phyloP scores from a whole-genome alignment of 2,113 vertebrate genomes.

The Pygoscelis antarcticus region DNA sequence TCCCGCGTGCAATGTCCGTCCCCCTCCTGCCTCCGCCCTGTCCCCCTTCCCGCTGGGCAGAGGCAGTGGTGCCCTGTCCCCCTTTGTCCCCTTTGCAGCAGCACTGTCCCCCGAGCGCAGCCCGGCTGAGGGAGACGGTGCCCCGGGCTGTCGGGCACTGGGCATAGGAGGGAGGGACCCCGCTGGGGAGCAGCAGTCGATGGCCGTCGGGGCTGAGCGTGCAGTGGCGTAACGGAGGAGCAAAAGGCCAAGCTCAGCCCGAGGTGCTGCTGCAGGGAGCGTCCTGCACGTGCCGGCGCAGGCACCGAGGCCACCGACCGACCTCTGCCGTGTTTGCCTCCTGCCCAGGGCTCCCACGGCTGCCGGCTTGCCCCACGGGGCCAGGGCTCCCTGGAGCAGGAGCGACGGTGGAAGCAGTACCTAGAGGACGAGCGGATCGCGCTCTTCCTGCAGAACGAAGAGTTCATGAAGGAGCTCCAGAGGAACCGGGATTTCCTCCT shows the following conservation, averaged over 20 bases:
- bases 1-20: rapidly evolving
- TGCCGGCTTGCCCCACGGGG: neutral
- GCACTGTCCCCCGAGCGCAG: rapidly evolving
- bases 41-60: neutral
- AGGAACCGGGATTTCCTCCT: constrained; percentile 94
- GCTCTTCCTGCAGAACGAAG: constrained; percentile 94
- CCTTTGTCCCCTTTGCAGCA: neutral
- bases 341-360: constrained; percentile 69
- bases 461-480: constrained; percentile 97
- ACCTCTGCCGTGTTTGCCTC: rapidly evolving
- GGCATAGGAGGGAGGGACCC: neutral
- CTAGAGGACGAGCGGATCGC: constrained; percentile 94
- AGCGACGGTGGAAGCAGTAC: constrained; percentile 93
- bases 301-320: rapidly evolving
- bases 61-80: neutral
- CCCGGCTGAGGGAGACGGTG: rapidly evolving
- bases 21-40: neutral
- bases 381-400: constrained; percentile 79
- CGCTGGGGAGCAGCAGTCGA: rapidly evolving
- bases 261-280: neutral
- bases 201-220: neutral
- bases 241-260: neutral
- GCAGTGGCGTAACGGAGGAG: rapidly evolving
- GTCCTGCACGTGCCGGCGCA: too few species aligned
- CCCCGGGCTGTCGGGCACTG: rapidly evolving